Percentiles rank a stretch among this genome's conserved stretches.
Conservation (phyloP, 2,113 vertebrate species). For the Labeo catla region DNA sequence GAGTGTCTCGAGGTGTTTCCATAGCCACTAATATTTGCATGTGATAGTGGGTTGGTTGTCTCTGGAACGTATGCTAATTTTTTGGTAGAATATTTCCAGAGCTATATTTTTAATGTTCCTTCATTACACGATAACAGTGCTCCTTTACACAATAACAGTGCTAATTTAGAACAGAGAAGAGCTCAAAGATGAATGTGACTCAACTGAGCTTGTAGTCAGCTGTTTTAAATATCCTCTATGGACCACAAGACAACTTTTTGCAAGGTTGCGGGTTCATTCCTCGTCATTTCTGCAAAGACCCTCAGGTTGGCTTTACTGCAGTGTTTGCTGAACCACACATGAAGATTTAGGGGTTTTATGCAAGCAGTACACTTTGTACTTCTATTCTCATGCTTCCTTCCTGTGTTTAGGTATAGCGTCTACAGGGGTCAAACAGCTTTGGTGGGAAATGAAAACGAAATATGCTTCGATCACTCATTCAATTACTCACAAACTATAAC, state of each 20-base stretch:
- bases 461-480: background rate
- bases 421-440: constrained; percentile 15
- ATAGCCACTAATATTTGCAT: constrained; percentile 34
- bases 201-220: background rate
- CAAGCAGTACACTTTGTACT: constrained; percentile 40
- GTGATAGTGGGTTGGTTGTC: constrained; percentile 29
- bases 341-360: constrained; percentile 7
- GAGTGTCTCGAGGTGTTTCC: constrained; percentile 14
- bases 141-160: background rate
- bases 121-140: background rate
- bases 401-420: constrained; percentile 24
- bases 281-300: constrained; percentile 59
- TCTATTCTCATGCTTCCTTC: constrained; percentile 50
- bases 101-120: constrained; percentile 18
- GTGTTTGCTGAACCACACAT: constrained; percentile 25
- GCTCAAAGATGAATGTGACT: background rate
- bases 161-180: background rate
- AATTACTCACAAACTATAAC: background rate
- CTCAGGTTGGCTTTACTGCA: constrained; percentile 37
- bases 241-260: constrained; percentile 38
- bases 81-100: constrained; percentile 47
- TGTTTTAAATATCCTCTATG: constrained; percentile 30
- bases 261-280: constrained; percentile 54
- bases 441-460: background rate
- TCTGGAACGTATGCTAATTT: constrained; percentile 45